Base-by-base conservation (phyloP, 2,888 invertebrate species). In the Cosmorhoe ocellata region DNA sequence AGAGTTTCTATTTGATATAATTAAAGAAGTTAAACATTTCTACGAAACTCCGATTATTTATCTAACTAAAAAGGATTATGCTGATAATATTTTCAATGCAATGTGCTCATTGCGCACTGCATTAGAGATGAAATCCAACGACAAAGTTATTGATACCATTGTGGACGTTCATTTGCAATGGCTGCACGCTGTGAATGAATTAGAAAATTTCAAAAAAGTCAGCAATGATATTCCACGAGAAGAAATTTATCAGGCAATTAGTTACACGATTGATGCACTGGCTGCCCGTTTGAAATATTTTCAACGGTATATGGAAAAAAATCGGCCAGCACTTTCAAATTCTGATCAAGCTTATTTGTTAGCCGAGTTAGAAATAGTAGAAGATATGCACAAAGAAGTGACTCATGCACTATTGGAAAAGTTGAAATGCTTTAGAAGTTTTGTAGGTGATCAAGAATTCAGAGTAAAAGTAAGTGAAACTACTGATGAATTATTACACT, bases 111-210 rank as follows among this genome's bases (percentile, higher is more conserved):
- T 89, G 47, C 76, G 79, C 22, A 51, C 63, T 31, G 71, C 74
- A 31, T 57, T 87, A 28, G 60, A 64, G 50, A 66, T 64, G 1
- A 65, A 60, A 26, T 52, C 64, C 10, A 78, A 79, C 50, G 55
- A 61, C 18, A 61, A 66, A 47, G 52, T 82, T 12, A 74, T 80
- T 30, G 82, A 88, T 56, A 51, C 58, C 3, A 74, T 90, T 51
- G 77, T 84, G 12, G 86, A 88, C 47, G 81, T 76, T 61, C 87
- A 90, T 64, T 64, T 89, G 34, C 75, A 81, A 59, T 90, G 90
- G 90, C 58, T 89, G 33, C 71, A 75, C 36, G 69, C 77, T 4
- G 74, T 89, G 1, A 76, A 71, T 47, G 89, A 87, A 18, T 61
- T 89, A 55, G 80, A 87, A 51, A 64, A 66, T 24, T 84, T 76